Conservation (phyloP, 1,140 invertebrate species). For the Tribolium castaneum region DNA sequence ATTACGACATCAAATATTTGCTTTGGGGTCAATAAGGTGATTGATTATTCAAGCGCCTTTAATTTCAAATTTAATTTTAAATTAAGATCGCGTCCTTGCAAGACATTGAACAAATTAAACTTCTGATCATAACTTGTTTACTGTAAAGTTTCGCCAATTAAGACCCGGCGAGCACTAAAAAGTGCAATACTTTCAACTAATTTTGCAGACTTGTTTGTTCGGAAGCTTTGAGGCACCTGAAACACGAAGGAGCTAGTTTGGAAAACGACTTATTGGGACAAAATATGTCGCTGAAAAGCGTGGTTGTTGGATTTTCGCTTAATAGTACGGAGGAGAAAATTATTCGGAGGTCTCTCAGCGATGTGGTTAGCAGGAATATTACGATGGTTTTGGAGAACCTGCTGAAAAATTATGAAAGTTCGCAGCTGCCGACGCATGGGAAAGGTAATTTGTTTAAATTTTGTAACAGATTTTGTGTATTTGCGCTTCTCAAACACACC, state of each 20-base stretch:
- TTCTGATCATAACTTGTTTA: not conserved
- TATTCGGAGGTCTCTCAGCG: slow-evolving; percentile 70
- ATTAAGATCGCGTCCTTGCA: too few relatives aligned
- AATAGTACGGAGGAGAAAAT: not conserved
- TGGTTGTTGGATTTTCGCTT: slow-evolving; percentile 9
- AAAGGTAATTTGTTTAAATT: slow-evolving; percentile 69
- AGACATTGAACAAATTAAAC: not conserved
- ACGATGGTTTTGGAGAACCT: slow-evolving; percentile 86
- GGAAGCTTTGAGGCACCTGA: not conserved
- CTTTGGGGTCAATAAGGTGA: slow-evolving; percentile 13
- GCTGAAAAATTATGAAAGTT: slow-evolving; percentile 90
- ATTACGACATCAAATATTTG: slow-evolving; percentile 18
- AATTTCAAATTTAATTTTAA: not conserved
- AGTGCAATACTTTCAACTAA: not conserved
- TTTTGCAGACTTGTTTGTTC: not conserved
- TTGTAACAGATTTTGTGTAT: not conserved
- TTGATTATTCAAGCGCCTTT: not conserved
- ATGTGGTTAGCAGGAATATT: slow-evolving; percentile 82
- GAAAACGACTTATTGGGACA: slow-evolving; percentile 26
- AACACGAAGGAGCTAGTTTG: slow-evolving; percentile 37
- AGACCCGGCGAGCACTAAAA: not conserved
- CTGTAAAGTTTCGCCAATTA: slow-evolving; percentile 3
- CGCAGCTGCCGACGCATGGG: slow-evolving; percentile 85
- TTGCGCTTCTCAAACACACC: not conserved
- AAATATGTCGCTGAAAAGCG: slow-evolving; percentile 36